Evolutionary conservation across 1,140 invertebrate species (phyloP), one percentile per base, ranked within the genome.

Genomic region (Trissolcus basalis): DNA sequence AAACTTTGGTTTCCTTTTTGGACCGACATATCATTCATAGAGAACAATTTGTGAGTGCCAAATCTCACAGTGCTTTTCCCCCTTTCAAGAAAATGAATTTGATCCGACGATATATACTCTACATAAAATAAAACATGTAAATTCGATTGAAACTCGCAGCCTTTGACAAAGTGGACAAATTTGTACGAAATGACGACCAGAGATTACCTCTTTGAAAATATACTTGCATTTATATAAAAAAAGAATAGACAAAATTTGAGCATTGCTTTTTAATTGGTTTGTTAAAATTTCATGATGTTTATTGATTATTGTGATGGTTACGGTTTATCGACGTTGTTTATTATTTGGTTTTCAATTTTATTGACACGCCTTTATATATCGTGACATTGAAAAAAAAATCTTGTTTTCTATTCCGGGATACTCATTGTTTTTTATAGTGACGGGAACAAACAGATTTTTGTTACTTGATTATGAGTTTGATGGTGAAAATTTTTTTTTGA

Each of bases 361-460:
- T 10, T 11, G 36, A 39, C 9, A 4, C 5, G 13, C 7, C 19
- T 63, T 63, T 5, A n/a, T n/a, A n/a, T n/a, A n/a, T 63, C 45
- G 39, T 13, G 56, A 45, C 63, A 67, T 74, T 74, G 61, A 13
- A 33, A 56, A 43, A 44, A 16, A 61, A n/a, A 12, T 33, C 19
- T 53, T 47, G 7, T 63, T 68, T 68, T 61, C 32, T 67, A 59
- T 4, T 41, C 19, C 6, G 19, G 19, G 12, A 15, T 8, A 45
- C 6, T 39, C 33, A 63, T 64, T 69, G 64, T 69, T 69, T 68
- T 75, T 75, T 75, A 68, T 74, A 61, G n/a, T n/a, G n/a, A n/a
- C 6, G 19, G 1, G 19, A 6, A 27, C 19, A 27, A 27, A 27
- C 1, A 27, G 19, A 27, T 27, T 27, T 27, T 27, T 27, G n/a